Conservation (phyloP, 2,888 invertebrate genomes). For the Subacronicta megacephala region DNA sequence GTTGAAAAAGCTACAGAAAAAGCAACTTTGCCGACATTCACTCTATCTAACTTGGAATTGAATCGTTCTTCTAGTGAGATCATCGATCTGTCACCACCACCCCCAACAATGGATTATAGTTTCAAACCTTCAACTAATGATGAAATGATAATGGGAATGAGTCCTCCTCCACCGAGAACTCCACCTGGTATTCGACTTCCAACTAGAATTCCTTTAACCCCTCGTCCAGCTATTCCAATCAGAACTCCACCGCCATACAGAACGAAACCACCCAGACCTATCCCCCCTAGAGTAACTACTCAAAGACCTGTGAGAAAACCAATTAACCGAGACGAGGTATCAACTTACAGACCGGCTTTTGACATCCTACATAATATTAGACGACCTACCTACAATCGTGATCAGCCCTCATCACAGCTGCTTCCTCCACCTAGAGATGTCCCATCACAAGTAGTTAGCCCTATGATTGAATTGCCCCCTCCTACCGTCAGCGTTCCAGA, state of each 20-base stretch:
- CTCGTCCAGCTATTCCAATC: constrained; percentile 72
- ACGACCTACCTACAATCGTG: constrained; percentile 74
- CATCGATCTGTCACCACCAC: constrained; percentile 87
- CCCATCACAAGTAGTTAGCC: constrained; percentile 64
- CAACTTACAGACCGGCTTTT: constrained; percentile 82
- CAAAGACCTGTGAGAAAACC: constrained; percentile 78
- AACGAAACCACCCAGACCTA: constrained; percentile 76
- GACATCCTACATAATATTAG: constrained; percentile 79
- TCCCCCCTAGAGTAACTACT: constrained; percentile 71
- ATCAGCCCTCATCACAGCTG: constrained; percentile 80
- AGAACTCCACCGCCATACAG: constrained; percentile 78
- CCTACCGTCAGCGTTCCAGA: constrained; percentile 60
- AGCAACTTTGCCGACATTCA: constrained; percentile 74
- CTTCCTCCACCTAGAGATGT: constrained; percentile 79
- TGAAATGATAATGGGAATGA: constrained; percentile 89
- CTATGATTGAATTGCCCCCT: constrained; percentile 62
- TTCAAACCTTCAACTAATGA: constrained; percentile 83
- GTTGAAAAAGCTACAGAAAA: constrained; percentile 75
- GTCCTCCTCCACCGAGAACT: constrained; percentile 84
- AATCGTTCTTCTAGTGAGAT: constrained; percentile 81
- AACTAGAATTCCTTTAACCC: constrained; percentile 69
- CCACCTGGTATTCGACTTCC: constrained; percentile 71
- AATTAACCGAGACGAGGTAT: constrained; percentile 76
- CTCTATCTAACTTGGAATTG: constrained; percentile 68
- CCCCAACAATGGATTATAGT: constrained; percentile 80